Percentiles rank a stretch among this genome's conserved stretches.
These are phyloP conservation scores for Papilio machaon DNA, from an alignment of 1,140 invertebrate species.

Conservation along the genomic window DNA sequence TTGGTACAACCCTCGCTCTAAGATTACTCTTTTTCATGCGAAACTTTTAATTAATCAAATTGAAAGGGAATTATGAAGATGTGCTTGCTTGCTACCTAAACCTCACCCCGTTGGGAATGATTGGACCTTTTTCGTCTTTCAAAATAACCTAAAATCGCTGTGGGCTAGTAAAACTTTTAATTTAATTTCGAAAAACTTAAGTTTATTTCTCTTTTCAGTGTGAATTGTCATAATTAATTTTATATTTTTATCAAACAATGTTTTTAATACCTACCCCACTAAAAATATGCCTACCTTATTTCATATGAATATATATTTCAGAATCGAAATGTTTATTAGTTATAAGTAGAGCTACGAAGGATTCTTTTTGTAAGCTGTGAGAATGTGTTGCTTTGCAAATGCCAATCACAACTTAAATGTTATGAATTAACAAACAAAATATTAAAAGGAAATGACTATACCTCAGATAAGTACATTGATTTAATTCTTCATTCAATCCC, in stretches of 20 bases:
- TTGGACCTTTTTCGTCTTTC: conserved; percentile 40
- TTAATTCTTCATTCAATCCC: background rate
- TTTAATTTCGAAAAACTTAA: background rate
- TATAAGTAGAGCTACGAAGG: no score
- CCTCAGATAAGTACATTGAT: background rate
- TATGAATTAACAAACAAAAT: background rate
- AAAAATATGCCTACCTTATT: background rate
- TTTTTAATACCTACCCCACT: background rate
- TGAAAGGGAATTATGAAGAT: conserved; percentile 60
- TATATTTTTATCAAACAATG: background rate
- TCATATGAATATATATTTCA: no score
- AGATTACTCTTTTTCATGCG: conserved; percentile 68
- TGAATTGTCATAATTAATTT: background rate
- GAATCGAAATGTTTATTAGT: no score
- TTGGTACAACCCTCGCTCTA: conserved; percentile 69
- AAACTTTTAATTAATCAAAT: conserved; percentile 79
- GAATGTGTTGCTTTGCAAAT: no score
- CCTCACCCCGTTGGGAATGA: conserved; percentile 36
- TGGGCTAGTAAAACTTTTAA: background rate
- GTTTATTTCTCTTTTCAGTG: conserved; percentile 1
- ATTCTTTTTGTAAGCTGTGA: no score
- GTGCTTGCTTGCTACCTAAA: conserved; percentile 45
- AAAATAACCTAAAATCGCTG: conserved; percentile 23
- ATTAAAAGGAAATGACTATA: background rate
- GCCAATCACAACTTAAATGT: background rate